A percentile compares a stretch with the other conserved stretches of the same genome.
Conservation (phyloP, 2,113 vertebrate genomes). For the Cynocephalus volans region DNA sequence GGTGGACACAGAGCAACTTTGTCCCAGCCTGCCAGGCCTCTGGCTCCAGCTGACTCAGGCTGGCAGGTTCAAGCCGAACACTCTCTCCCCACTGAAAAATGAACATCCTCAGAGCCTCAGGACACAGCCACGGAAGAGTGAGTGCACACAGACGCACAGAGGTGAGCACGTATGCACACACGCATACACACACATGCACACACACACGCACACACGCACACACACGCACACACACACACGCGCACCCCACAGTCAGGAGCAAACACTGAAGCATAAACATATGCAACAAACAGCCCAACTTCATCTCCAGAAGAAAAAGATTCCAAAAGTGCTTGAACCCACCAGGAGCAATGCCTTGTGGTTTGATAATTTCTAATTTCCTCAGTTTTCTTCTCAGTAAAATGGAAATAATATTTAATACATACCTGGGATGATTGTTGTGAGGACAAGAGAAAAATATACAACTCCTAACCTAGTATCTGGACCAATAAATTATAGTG, state of each 20-base stretch:
- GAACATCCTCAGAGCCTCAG: slow-evolving; percentile 14
- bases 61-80: slow-evolving; percentile 10
- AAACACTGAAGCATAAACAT: background rate
- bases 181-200: background rate
- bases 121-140: background rate
- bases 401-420: background rate
- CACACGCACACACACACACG: background rate
- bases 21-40: slow-evolving; percentile 66
- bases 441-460: background rate
- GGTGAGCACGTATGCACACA: fast-evolving
- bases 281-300: background rate
- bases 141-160: background rate
- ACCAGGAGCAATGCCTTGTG: background rate
- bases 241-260: background rate
- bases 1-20: slow-evolving; percentile 69
- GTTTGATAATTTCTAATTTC: background rate
- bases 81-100: background rate
- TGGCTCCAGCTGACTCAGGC: slow-evolving; percentile 52
- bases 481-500: background rate
- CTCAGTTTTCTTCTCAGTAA: background rate
- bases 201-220: background rate
- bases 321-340: background rate
- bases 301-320: background rate
- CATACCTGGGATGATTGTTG: background rate
- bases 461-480: background rate